These are phyloP conservation scores for Seira musarum DNA, from an alignment of 2,888 invertebrate species.

Conservation along the genomic window DNA sequence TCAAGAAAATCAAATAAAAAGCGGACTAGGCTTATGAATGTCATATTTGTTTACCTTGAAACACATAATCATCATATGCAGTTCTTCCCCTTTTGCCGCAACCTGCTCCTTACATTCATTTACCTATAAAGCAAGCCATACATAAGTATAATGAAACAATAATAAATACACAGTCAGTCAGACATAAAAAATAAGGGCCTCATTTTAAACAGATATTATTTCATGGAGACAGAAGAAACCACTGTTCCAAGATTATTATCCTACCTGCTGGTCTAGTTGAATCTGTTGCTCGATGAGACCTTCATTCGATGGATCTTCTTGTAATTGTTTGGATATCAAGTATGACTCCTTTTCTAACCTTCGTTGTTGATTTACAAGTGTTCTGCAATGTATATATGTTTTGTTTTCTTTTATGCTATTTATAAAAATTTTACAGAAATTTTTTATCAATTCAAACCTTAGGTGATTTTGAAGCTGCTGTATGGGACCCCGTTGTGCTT, in stretches of 20 bases:
- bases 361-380: slow-evolving; percentile 84
- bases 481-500: slow-evolving; percentile 93
- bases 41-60: slow-evolving; percentile 82
- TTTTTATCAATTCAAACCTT: slow-evolving; percentile 20
- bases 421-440: background rate
- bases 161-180: too few species aligned
- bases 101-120: slow-evolving; percentile 92
- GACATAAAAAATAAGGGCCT: too few species aligned
- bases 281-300: slow-evolving; percentile 79
- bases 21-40: too few species aligned
- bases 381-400: slow-evolving; percentile 69
- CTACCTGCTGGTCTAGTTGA: slow-evolving; percentile 80
- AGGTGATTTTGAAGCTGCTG: slow-evolving; percentile 89
- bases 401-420: slow-evolving; percentile 11
- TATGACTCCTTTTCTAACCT: slow-evolving; percentile 92
- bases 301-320: slow-evolving; percentile 76
- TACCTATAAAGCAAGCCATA: too few species aligned
- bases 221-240: too few species aligned
- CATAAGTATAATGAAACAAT: too few species aligned
- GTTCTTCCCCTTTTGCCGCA: slow-evolving; percentile 90
- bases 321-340: slow-evolving; percentile 84
- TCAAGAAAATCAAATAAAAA: too few species aligned
- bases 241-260: too few species aligned
- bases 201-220: too few species aligned
- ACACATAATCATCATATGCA: slow-evolving; percentile 95